These are phyloP conservation scores for Rhynchomys soricoides DNA, from an alignment of 2,113 vertebrate species.

Conservation along the genomic window DNA sequence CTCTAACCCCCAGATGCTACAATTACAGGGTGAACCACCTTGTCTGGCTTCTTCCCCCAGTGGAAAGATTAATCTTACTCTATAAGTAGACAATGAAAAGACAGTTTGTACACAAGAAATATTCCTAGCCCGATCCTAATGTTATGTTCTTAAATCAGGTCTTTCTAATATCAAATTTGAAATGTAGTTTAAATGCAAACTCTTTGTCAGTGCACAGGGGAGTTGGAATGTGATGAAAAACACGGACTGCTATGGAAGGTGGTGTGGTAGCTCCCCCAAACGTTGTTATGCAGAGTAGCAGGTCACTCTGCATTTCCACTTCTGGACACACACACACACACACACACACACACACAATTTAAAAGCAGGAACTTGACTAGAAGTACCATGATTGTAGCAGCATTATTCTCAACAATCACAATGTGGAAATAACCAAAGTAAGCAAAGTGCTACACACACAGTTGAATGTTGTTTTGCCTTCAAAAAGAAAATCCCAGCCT, in stretches of 20 bases:
- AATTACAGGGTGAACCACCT: not conserved
- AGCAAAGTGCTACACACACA: not conserved
- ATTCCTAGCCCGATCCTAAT: not conserved
- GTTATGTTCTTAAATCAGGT: not conserved
- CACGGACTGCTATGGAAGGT: not conserved
- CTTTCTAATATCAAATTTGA: conserved; percentile 39
- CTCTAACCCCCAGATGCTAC: not conserved
- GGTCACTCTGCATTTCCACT: not conserved
- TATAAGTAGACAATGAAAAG: not conserved
- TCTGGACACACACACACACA: not conserved
- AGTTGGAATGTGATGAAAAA: not conserved
- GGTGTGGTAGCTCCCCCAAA: not conserved
- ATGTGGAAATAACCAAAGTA: not conserved
- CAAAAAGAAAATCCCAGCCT: not conserved
- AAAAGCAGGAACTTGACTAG: not conserved
- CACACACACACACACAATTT: not conserved
- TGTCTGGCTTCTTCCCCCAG: not conserved
- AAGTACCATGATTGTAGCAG: not conserved
- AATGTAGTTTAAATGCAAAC: conserved; percentile 37
- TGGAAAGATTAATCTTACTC: not conserved
- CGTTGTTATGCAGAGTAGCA: not conserved
- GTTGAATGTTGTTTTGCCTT: not conserved
- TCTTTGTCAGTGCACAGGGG: not conserved
- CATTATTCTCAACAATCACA: not conserved
- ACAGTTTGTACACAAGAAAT: not conserved